Evolutionary conservation across 2,797 vertebrate species (phyloP), one percentile per base, ranked within the genome.

Genomic region (Clamator glandarius): DNA sequence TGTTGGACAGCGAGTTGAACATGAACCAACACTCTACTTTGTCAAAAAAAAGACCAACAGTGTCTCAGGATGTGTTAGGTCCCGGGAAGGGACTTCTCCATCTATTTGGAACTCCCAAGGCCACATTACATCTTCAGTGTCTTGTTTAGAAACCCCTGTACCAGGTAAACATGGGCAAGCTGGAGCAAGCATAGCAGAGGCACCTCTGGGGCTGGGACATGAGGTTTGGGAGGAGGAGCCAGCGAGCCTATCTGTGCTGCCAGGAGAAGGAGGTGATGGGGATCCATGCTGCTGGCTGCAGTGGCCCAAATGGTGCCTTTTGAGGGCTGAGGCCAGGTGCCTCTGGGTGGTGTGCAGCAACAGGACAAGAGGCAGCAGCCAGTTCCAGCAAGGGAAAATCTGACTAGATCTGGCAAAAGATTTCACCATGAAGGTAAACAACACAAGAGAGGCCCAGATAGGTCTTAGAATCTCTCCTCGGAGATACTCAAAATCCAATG

Each of bases 101-200:
- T 23, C 44, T 28, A 0, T 33, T 14, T 25, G 72, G n/a, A 57
- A 9, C 58, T 55, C 55, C 19, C 23, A 35, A 20, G 52, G 36
- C 57, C 36, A 20, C 0, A 0, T 39, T 54, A 33, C 3, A 1
- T 50, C 42, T 57, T 15, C 54, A 8, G 26, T 11, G 29, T 36
- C n/a, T 18, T 15, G 5, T 39, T 31, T 33, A 59, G 63, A 26
- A 72, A 10, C 9, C 4, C 24, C 33, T 33, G 12, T 48, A n/a
- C 20, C 15, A 73, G 67, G 14, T 41, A 55, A 42, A 52, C 1
- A 0, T 11, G 29, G 39, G 28, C 11, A 35, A 46, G 39, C 5
- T 2, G 50, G 44, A 63, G 41, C 20, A n/a, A n/a, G 44, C 6
- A 4, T 20, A 29, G 81, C 66, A 36, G 67, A 24, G 67, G 36